Base-by-base conservation (phyloP, 1,140 invertebrate species). In the Homalodisca vitripennis region DNA sequence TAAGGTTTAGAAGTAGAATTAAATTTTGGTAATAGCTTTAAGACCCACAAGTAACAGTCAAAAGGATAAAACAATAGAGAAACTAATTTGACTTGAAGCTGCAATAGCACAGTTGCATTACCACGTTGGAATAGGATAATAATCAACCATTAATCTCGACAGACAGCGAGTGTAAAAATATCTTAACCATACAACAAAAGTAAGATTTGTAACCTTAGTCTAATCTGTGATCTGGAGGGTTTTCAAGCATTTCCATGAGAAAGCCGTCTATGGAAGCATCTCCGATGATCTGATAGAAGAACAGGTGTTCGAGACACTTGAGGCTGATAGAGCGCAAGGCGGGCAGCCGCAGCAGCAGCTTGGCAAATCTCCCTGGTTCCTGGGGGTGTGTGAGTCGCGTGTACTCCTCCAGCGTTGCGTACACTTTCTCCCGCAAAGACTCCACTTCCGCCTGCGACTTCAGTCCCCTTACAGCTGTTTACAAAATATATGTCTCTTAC, bases 281-380 rank as follows among this genome's bases (percentile, higher is more conserved):
- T 41, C 88, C 91, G 72, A 95, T 91, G 46, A 98, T 84, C 78
- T 93, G 91, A 83, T 95, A 97, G 84, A 95, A 97, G 84, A 97
- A 98, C 51, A 98, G 84, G 82, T 98, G 93, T 79, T 98, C 95
- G 74, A 94, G 84, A 82, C 96, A 98, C 82, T 98, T 98, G 20
- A 98, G 86, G 31, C 93, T 96, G 76, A 98, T 98, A 68, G 95
- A 98, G 63, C 97, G 86, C 22, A 99, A 85, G 1, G 96, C 93
- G 1, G 97, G 97, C 76, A 99, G 82, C 70, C 97, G 89, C 55
- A 99, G 82, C 68, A 98, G 82, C 3, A 99, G 82, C 78, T 98
- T 96, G 24, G 96, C 95, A 81, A 98, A 99, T 29, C 97, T 86
- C 3, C 95, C 95, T 30, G 95, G 90, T 77, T 99, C 96, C 20